phyloP scores from a whole-genome alignment of 2,113 vertebrate genomes.

The Cercocebus atys region DNA sequence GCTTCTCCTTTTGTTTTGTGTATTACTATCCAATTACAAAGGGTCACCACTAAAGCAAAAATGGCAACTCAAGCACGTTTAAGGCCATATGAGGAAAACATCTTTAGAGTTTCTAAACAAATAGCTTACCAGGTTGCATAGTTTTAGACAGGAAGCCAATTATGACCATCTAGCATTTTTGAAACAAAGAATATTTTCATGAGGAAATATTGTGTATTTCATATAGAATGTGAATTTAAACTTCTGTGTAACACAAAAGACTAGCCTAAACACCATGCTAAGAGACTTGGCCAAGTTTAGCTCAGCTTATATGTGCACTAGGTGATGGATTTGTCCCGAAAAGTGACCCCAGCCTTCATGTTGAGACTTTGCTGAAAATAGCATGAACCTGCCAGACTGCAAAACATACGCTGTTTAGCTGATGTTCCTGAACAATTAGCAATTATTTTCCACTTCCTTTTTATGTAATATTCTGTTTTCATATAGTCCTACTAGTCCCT shows the following conservation, averaged over 20 bases:
- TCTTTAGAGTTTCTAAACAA: background rate
- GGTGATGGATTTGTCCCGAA: background rate
- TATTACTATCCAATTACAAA: background rate
- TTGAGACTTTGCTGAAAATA: background rate
- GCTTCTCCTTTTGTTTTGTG: background rate
- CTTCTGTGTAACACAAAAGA: background rate
- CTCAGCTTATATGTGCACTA: background rate
- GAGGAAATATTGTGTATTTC: background rate
- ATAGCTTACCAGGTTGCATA: background rate
- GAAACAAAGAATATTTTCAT: background rate
- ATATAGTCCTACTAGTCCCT: background rate
- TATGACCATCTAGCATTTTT: background rate
- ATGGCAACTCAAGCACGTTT: background rate
- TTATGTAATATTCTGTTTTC: background rate
- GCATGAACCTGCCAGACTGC: background rate
- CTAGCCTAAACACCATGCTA: background rate
- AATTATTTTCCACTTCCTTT: background rate
- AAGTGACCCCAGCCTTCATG: fast-evolving
- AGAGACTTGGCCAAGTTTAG: background rate
- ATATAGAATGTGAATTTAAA: background rate
- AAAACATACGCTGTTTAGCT: background rate
- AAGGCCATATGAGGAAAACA: background rate
- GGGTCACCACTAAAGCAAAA: background rate
- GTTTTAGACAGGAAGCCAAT: background rate
- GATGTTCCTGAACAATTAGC: background rate